Evolutionary conservation across 2,888 invertebrate species (phyloP).

Genomic region (Meteorus cinctellus): DNA sequence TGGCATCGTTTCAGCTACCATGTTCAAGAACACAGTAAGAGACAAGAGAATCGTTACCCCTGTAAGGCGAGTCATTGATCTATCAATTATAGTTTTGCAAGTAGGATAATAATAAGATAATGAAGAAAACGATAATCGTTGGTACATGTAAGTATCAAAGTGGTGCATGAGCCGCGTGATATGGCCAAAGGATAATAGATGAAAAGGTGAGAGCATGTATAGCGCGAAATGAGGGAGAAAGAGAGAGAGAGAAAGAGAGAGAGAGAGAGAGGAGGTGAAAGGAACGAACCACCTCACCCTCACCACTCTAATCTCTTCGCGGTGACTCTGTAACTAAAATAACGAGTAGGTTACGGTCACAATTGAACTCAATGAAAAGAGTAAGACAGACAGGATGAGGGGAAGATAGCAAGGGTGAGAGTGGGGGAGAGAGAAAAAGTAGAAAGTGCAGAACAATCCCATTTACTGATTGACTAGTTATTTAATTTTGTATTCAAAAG

Average conservation of each 20-base stretch:
- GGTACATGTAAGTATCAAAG: conserved; percentile 7
- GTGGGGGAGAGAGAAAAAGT: background rate
- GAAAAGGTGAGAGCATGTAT: background rate
- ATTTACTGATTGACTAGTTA: conserved; percentile 17
- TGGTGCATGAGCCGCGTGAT: background rate
- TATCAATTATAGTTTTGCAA: conserved; percentile 55
- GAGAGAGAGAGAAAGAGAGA: background rate
- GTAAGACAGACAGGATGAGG: background rate
- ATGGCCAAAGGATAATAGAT: background rate
- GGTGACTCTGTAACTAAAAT: conserved; percentile 34
- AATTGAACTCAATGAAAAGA: too few species aligned
- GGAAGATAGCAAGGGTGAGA: too few species aligned
- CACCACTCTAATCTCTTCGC: conserved; percentile 21
- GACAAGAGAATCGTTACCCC: conserved; percentile 98
- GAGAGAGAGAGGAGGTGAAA: background rate
- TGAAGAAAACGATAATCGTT: conserved; percentile 43
- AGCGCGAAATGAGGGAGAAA: too few species aligned
- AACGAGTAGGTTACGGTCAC: conserved; percentile 33
- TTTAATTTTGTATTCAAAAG: conserved; percentile 23
- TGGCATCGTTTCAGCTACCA: conserved; percentile 99
- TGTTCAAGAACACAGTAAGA: conserved; percentile 97
- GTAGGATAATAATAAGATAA: conserved; percentile 33
- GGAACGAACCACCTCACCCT: conserved; percentile 18
- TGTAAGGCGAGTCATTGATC: conserved; percentile 73
- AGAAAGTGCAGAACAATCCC: conserved; percentile 9